Base-by-base conservation (phyloP, 1,140 invertebrate species). In the Aleiodes sp. region DNA sequence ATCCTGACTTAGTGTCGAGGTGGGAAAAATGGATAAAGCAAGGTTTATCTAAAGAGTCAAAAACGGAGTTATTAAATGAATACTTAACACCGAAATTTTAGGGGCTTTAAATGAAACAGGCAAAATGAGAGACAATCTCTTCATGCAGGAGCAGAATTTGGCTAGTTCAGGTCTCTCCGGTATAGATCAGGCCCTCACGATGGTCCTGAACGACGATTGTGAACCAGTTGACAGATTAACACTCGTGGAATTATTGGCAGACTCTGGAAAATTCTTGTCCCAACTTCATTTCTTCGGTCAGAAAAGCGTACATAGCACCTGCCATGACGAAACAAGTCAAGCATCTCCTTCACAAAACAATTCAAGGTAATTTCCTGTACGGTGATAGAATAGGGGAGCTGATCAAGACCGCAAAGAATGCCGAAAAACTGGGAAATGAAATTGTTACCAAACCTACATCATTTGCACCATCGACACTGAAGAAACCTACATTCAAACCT, bases 61-160 rank as follows among this genome's bases (percentile, higher is more conserved):
- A 39, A 39, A 39, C 37, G 2, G 37, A 39, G 14, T 39, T 12
- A 12, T 12, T 12, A 14, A 3, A 39, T 12, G 14, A 39, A 39
- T 39, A 31, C 59, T 57, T 9, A 39, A 39, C 10, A 14, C 37
- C 10, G 37, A 39, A 12, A 39, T 39, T 12, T 39, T 14, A 39
- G 52, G 9, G 4, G 19, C 19, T 16, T 19, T 57, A 4, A 10
- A 57, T 57, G 52, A 57, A 29, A 33, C 24, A 9, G 28, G 26
- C 28, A 31, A 28, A 7, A 61, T 28, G 16, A 29, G 24, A 31
- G 59, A 61, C n/a, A 61, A 31, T 29, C 59, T 61, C n/a, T 61
- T 61, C 2, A 61, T 61, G 7, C 52, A 57, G 19, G 52, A 57
- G 19, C 52, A 57, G 12, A 57, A 57, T n/a, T n/a, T n/a, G n/a